Base-by-base conservation (phyloP, 2,797 vertebrate genomes). In the Chelmon rostratus region DNA sequence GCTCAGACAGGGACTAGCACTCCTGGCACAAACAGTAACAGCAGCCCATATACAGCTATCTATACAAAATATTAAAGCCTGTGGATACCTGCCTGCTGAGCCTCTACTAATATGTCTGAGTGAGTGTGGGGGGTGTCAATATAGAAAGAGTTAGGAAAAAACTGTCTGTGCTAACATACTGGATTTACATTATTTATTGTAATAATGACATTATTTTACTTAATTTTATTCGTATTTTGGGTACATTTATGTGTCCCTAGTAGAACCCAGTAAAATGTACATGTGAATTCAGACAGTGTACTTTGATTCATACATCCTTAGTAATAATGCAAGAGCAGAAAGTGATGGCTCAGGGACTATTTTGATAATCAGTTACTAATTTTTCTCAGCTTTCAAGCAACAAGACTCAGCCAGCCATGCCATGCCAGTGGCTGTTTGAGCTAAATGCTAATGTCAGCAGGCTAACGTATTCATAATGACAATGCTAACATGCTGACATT, bases 1-100 rank as follows among this genome's bases (percentile, higher is more conserved):
- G 82, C 89, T 92, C 83, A 90, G 89, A 90, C 84, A 86, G 65
- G 72, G 86, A 89, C 85, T 87, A 68, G 65, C 19, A 42, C 7
- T 77, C 37, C 76, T 86, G 78, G 78, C 76, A 88, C 65, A 90
- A 78, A 87, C 72, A 83, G 56, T 72, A 88, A 82, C 80, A 85
- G 83, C 78, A 85, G 77, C 31, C 62, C 54, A 73, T 68, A 73
- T 73, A 62, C 62, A 67, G 59, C 21, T 52, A 81, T 31, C 38
- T 50, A 47, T 53, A 84, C 54, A 53, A 54, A 81, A 85, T 63
- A 83, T 83, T 21, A 84, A 86, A 86, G 57, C 59, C 42, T 28
- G 46, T 68, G 52, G 68, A 82, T 82, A 73, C 67, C 76, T 65
- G 82, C 77, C 85, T 88, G 76, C 52, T 0, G 0, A 53, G 57